Base-by-base conservation (phyloP, 53 echinoderm and acorn worm species). In the Apostichopus leukothele region DNA sequence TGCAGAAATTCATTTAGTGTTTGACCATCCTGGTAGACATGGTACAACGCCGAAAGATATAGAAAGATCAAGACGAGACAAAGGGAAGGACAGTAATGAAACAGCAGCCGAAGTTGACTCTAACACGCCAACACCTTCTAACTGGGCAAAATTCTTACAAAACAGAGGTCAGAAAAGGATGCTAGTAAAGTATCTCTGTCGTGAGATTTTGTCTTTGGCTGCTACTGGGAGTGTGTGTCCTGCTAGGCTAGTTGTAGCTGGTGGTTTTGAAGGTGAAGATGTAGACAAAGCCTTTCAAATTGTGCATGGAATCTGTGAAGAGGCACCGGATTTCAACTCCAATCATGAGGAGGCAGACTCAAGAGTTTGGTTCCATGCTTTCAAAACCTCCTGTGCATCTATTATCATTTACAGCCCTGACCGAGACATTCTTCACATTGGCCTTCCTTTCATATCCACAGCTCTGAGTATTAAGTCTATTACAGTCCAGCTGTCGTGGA, bases 341-440 rank as follows among this genome's bases (percentile, higher is more conserved):
- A 79, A 89, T 52, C 92, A 92, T 81, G 92, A 92, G 54, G 92
- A 92, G 67, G 79, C 74, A 9, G 92, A 92, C 66, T 86, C 86
- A 9, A 57, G 90, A 27, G 92, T 92, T 8, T 92, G 92, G 90
- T 80, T 79, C 51, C 92, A 90, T 86, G 86, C 79, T 73, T 22
- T 13, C 10, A 12, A 55, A 22, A 87, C 90, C 5, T 18, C 22
- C 1, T 79, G 73, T 39, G 52, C 12, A 2, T 66, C 12, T 5
- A 84, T 92, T 20, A 54, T 66, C 4, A 92, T 92, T 52, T 92
- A 90, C 27, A 86, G 86, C 9, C 92, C 89, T 50, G 92, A 92
- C 79, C 63, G 78, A 6, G 92, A 92, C 52, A 89, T 68, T 18
- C 79, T 86, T 52, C 86, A 92, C 54, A 71, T 92, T 74, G 92